Percentiles rank a stretch among this genome's conserved stretches.
These are phyloP conservation scores for Cheilosia pagana DNA, from an alignment of 2,888 invertebrate genomes.

Conservation along the genomic window DNA sequence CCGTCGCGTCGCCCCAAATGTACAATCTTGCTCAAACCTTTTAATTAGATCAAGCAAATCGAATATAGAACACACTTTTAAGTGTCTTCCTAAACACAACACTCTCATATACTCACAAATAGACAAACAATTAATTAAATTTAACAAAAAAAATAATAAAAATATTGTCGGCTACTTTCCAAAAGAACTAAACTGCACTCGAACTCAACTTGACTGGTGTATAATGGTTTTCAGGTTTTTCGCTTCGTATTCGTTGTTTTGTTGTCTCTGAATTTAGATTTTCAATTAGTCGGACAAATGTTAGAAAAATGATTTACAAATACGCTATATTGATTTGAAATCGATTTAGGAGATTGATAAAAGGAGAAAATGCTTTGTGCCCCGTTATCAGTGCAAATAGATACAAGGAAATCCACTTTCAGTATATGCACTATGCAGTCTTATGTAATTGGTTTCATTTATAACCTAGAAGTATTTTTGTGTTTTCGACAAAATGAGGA, in stretches of 20 bases:
- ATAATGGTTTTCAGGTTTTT: constrained; percentile 10
- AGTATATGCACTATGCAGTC: constrained; percentile 21
- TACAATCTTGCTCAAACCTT: constrained; percentile 32
- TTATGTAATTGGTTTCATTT: constrained; percentile 45
- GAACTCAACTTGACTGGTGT: constrained; percentile 1
- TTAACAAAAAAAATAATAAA: constrained; percentile 3
- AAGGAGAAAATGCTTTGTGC: constrained; percentile 31
- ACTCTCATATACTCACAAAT: neutral
- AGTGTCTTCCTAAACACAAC: neutral
- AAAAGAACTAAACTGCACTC: constrained; percentile 38
- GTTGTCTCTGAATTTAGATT: constrained; percentile 58
- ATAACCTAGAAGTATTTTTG: constrained; percentile 1
- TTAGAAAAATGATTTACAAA: constrained; percentile 69
- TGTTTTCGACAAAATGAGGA: neutral
- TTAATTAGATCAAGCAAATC: constrained; percentile 65
- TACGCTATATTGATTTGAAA: constrained; percentile 39
- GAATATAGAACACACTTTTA: constrained; percentile 32
- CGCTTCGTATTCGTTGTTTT: constrained; percentile 1
- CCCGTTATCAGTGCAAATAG: constrained; percentile 53
- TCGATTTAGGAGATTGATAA: constrained; percentile 69
- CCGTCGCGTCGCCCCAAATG: neutral
- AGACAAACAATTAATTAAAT: constrained; percentile 40
- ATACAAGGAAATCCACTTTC: constrained; percentile 69
- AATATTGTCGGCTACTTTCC: constrained; percentile 37
- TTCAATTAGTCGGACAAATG: constrained; percentile 70